Evolutionary conservation across 64 coral and sea anemone genomes (phyloP).

Genomic region (Montipora cactus): DNA sequence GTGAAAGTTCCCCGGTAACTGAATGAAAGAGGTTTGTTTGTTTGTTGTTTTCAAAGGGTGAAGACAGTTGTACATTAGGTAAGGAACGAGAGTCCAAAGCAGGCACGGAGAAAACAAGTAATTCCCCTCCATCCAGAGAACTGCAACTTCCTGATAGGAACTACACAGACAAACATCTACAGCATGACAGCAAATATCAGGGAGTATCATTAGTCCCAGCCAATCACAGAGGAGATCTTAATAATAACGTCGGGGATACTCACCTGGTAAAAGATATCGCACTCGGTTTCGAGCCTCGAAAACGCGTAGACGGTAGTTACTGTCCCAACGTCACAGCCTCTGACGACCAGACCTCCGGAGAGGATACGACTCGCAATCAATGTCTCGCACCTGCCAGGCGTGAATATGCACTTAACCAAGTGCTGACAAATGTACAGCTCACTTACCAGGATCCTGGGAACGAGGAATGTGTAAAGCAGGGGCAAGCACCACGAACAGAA

Average conservation of each 20-base stretch:
- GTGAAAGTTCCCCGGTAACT: too few species aligned
- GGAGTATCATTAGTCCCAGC: not conserved
- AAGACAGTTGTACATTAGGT: not conserved
- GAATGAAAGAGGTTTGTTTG: too few species aligned
- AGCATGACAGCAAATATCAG: not conserved
- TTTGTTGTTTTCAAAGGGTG: not conserved
- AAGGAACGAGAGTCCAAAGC: not conserved
- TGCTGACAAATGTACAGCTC: too few species aligned
- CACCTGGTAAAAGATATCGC: not conserved
- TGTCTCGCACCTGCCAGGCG: too few species aligned
- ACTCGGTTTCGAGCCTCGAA: not conserved
- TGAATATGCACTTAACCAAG: too few species aligned
- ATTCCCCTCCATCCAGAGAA: not conserved
- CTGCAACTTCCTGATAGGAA: not conserved
- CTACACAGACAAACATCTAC: not conserved
- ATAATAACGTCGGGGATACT: not conserved
- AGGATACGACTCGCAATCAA: not conserved
- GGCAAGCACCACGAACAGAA: too few species aligned
- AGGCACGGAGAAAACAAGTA: not conserved
- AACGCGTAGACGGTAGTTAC: not conserved
- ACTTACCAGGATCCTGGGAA: too few species aligned
- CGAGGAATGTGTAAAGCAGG: too few species aligned
- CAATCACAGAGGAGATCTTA: not conserved
- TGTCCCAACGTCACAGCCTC: not conserved
- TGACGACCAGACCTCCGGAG: not conserved